These are phyloP conservation scores for Molossus alvarezi DNA, from an alignment of 2,797 vertebrate genomes.

Conservation along the genomic window DNA sequence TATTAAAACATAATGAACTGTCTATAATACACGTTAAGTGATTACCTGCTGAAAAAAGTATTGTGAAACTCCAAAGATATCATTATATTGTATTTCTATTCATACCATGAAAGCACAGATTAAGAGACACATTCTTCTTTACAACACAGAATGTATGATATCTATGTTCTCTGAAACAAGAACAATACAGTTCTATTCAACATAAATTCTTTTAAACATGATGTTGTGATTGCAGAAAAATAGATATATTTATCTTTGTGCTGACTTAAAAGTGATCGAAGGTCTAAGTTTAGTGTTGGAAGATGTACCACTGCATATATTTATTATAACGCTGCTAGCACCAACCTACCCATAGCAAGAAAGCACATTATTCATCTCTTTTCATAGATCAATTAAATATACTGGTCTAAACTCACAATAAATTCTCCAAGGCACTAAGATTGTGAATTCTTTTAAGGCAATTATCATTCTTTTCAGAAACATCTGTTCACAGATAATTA, in stretches of 20 bases:
- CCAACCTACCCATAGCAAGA: background rate
- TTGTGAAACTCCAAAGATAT: slow-evolving; percentile 3
- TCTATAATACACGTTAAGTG: background rate
- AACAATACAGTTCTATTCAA: background rate
- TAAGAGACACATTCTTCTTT: background rate
- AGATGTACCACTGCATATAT: background rate
- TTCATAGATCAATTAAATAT: background rate
- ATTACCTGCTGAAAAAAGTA: slow-evolving; percentile 8
- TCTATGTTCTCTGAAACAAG: background rate
- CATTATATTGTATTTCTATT: slow-evolving; percentile 22
- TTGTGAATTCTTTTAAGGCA: slow-evolving; percentile 20
- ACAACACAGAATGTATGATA: background rate
- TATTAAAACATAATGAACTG: slow-evolving; percentile 16
- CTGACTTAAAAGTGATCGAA: slow-evolving; percentile 19
- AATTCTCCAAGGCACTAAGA: background rate
- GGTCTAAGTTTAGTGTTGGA: background rate
- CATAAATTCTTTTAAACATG: slow-evolving; percentile 34
- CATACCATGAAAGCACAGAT: background rate
- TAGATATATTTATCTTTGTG: background rate
- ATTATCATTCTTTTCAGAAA: slow-evolving; percentile 26
- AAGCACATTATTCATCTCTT: background rate
- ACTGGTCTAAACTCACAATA: background rate
- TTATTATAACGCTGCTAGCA: background rate
- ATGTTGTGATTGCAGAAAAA: slow-evolving; percentile 23
- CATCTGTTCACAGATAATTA: slow-evolving; percentile 47